Base-by-base conservation (phyloP, 2,113 vertebrate genomes). In the Cromileptes altivelis region DNA sequence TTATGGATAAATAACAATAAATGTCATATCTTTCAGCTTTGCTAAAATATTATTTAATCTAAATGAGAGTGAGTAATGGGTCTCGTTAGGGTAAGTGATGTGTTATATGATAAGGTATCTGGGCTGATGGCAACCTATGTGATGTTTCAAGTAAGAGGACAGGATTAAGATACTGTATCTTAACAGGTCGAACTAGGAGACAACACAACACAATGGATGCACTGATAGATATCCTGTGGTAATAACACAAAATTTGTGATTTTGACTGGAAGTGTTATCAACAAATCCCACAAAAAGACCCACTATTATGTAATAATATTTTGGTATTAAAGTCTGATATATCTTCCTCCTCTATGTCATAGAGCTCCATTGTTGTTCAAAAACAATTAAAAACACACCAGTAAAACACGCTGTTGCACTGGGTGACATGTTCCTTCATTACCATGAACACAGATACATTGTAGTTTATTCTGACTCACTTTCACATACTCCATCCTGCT, bases 71-170 rank as follows among this genome's bases (percentile, higher is more conserved):
- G 10, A 65, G 33, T 70, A 0, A 25, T 14, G 33, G 60, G 57
- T 78, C 25, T 33, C 50, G 42, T 56, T 58, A 18, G 33, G 68
- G 70, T 73, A 49, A 52, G 47, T 72, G 64, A n/a, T 0, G 37
- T 42, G 68, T 68, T 71, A 75, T 47, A 67, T 50, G 45, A 64
- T 92, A 89, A 90, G 85, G 88, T 90, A 50, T 52, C 81, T 80
- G 85, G 89, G 86, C 73, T 76, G 82, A 91, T 90, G 89, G 89
- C 82, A 70, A 85, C 72, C 81, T 84, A 84, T 77, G 77, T 45
- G 19, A 33, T 67, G 70, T 81, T 92, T 92, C 92, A 89, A 91
- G 91, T 88, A 91, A 83, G 47, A 88, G 67, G 81, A 85, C 82
- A 85, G 78, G 84, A 57, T 81, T 21, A 25, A 73, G 57, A 81